Evolutionary conservation across 23 tunicate species (phyloP).

Genomic region (Ciona savignyi): DNA sequence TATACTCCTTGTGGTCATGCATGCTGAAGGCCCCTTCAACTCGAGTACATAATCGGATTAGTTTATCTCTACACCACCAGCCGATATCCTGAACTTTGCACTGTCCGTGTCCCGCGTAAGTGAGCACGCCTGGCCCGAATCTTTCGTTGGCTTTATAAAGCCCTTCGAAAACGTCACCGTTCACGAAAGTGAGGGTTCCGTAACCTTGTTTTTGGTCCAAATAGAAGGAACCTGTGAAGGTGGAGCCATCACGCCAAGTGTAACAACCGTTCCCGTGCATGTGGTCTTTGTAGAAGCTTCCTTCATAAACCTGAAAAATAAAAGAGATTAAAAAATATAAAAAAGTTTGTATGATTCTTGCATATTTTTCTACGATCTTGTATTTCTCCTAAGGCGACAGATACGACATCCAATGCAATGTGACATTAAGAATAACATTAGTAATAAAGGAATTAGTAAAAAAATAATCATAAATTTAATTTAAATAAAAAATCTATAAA

Average conservation of each 20-base stretch:
- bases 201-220: conserved; percentile 77
- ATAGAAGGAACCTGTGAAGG: conserved; percentile 59
- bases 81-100: conserved; percentile 56
- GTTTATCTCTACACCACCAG: conserved; percentile 65
- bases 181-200: conserved; percentile 54
- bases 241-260: conserved; percentile 71
- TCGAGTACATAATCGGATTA: conserved; percentile 45
- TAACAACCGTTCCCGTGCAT: conserved; percentile 75
- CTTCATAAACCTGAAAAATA: conserved; percentile 89
- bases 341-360: too few relatives aligned
- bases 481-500: too few relatives aligned
- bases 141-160: conserved; percentile 78
- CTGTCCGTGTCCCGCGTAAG: conserved; percentile 21
- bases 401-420: too few relatives aligned
- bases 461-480: too few relatives aligned
- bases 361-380: too few relatives aligned
- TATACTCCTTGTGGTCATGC: conserved; percentile 64
- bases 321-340: too few relatives aligned
- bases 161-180: conserved; percentile 77
- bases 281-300: conserved; percentile 82
- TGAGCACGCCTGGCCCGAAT: conserved; percentile 88
- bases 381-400: too few relatives aligned
- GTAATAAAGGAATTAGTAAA: too few relatives aligned
- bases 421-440: too few relatives aligned
- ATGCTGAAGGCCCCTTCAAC: conserved; percentile 37